Evolutionary conservation across 2,888 invertebrate species (phyloP), one percentile per base, ranked within the genome.

Genomic region (Atethmia centrago): DNA sequence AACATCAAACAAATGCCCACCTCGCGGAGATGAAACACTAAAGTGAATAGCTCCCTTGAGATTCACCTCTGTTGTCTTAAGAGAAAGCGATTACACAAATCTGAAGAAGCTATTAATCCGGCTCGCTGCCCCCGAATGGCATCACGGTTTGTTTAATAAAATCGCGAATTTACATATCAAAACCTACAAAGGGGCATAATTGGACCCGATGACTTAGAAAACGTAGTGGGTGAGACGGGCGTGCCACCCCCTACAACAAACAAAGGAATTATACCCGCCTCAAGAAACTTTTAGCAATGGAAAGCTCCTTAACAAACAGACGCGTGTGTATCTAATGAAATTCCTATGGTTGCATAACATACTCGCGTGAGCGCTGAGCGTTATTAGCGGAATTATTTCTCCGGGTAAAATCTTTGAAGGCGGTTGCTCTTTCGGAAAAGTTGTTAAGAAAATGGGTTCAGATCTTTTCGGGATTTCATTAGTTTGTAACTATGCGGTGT

Each of bases 261-360:
- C 96, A 96, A 96, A 96, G 96, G 96, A 96, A 96, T 96, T 96
- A 96, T 95, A 95, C 96, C 96, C 96, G 96, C 96, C 95, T 96
- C 96, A 96, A 96, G 96, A 96, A 96, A 96, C 96, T 96, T 96
- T 96, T 96, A 96, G 96, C 96, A 96, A 95, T 96, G 96, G 96
- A 96, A 96, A 96, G 96, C 96, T 95, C 95, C 96, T 96, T 96
- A 96, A 95, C 96, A 96, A 96, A 96, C 96, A 96, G 92, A 95
- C 96, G 94, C 95, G 96, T 95, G 96, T 96, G 96, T 96, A 96
- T 96, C 95, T 96, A 96, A 96, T 96, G 96, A 96, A 96, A 96
- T 96, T 96, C 96, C 96, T 95, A 96, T 95, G 96, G 96, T 96
- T 95, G 96, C 96, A 95, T 96, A 96, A 95, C 96, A 94, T 95